Evolutionary conservation across 53 echinoderm and acorn worm genomes (phyloP).

Genomic region (Arbacia lixula): DNA sequence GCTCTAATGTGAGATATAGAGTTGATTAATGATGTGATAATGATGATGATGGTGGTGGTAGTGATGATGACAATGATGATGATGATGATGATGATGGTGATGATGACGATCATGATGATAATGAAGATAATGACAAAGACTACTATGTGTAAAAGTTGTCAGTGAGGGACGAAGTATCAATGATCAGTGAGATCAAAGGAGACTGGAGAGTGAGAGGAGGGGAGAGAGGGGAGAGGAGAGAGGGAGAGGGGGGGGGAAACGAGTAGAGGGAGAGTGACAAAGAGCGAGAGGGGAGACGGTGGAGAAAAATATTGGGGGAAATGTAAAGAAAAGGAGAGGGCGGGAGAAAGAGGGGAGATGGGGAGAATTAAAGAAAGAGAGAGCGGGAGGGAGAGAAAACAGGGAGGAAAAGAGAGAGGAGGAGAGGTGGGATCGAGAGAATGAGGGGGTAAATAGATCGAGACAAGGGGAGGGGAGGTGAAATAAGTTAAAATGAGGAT

Average conservation of each 20-base stretch:
- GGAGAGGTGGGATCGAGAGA: not conserved
- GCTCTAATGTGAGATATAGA: too few species aligned
- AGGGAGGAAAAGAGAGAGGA: not conserved
- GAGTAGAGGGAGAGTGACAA: not conserved
- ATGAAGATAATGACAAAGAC: too few species aligned
- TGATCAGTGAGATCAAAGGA: too few species aligned
- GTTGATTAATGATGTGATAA: too few species aligned
- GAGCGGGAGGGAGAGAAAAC: not conserved
- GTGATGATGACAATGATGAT: slow-evolving; percentile 38
- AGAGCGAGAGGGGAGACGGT: not conserved
- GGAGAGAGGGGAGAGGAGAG: not conserved
- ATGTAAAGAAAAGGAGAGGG: not conserved
- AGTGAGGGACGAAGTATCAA: too few species aligned
- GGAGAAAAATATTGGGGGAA: not conserved
- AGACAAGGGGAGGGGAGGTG: too few species aligned
- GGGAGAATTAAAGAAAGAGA: not conserved
- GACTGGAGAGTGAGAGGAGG: too few species aligned
- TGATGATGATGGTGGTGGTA: slow-evolving; percentile 44
- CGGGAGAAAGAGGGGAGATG: not conserved
- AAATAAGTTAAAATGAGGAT: not conserved
- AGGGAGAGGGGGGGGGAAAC: not conserved
- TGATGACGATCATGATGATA: slow-evolving; percentile 27
- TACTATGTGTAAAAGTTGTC: too few species aligned
- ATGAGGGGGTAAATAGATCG: not conserved
- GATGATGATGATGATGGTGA: slow-evolving; percentile 39